Evolutionary conservation across 1,140 invertebrate species (phyloP), one percentile per base, ranked within the genome.

Genomic region (Euura lappo): DNA sequence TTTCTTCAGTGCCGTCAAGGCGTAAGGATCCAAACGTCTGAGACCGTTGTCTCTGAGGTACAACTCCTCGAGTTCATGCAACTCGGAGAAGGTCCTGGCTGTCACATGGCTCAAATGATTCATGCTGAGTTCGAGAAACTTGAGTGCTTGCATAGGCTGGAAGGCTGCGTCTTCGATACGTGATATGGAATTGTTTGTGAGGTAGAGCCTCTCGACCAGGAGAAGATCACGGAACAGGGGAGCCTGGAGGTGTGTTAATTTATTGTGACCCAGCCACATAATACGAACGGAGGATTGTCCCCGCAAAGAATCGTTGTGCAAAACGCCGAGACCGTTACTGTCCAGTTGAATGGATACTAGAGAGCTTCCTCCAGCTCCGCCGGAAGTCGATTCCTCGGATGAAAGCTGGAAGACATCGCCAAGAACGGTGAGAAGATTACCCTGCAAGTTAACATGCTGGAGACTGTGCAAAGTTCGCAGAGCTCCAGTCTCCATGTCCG

Each of bases 381-480:
- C 44, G n/a, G 69, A 78, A 2, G 79, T 78, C 7, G 80, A 78
- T 13, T 81, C 79, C 4, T 76, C 75, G 2, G 80, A 79, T 8
- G 86, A 85, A 45, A 85, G 89, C 28, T 94, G 92, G 78, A 97
- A 95, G 43, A 96, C 91, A 81, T 96, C 94, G n/a, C 93, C 94
- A 2, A 97, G 85, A 51, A 91, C 90, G 0, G 91, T 89, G 45
- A 98, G 84, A 45, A 90, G 88, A 86, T 98, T 97, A 10, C 94
- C 93, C 81, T 96, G 95, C 28, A 97, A 87, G 88, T 97, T 96
- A 64, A 97, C 91, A 79, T 97, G 94, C 79, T 97, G 94, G n/a
- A 99, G 89, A 79, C 91, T 94, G 77, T 91, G 91, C 51, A 98
- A 85, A 2, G 92, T 95, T 44, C 93, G 91, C 76, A 99, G 92